phyloP scores from a whole-genome alignment of 1,140 invertebrate genomes.

The Listronotus bonariensis region DNA sequence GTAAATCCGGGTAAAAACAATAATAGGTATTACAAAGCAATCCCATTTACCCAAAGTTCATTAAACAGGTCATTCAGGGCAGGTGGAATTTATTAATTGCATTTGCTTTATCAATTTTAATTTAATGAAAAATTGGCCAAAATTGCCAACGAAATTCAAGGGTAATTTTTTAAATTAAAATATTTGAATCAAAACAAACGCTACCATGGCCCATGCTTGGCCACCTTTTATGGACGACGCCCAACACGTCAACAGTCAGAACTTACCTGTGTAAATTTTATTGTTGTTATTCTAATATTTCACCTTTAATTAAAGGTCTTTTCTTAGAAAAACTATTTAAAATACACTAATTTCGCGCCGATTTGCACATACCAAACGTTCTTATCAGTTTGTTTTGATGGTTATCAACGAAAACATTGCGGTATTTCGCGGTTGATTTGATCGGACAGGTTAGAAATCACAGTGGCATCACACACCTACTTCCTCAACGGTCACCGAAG shows the following conservation, averaged over 20 bases:
- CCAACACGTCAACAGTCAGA: slow-evolving; percentile 34
- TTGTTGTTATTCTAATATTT: slow-evolving; percentile 21
- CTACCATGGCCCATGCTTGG: slow-evolving; percentile 22
- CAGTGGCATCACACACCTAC: no score
- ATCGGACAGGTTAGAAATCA: no score
- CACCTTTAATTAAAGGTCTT: slow-evolving; percentile 1
- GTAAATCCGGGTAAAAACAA: no score
- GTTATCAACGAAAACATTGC: slow-evolving; percentile 13
- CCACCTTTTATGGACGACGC: slow-evolving; percentile 25
- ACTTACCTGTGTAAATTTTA: slow-evolving; percentile 22
- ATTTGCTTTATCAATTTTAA: background rate
- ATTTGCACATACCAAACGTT: background rate
- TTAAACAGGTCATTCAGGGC: background rate
- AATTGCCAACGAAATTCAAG: no score
- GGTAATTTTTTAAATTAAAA: no score
- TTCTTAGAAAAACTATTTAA: background rate
- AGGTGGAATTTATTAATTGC: slow-evolving; percentile 4
- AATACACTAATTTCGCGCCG: slow-evolving; percentile 14
- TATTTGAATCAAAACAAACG: slow-evolving; percentile 14
- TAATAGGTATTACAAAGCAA: no score
- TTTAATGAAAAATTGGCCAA: background rate
- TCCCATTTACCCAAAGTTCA: no score
- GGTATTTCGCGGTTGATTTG: slow-evolving; percentile 7
- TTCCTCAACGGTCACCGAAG: no score
- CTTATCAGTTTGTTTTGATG: slow-evolving; percentile 14